Evolutionary conservation across 1,140 invertebrate species (phyloP).

Genomic region (Ostrea edulis): DNA sequence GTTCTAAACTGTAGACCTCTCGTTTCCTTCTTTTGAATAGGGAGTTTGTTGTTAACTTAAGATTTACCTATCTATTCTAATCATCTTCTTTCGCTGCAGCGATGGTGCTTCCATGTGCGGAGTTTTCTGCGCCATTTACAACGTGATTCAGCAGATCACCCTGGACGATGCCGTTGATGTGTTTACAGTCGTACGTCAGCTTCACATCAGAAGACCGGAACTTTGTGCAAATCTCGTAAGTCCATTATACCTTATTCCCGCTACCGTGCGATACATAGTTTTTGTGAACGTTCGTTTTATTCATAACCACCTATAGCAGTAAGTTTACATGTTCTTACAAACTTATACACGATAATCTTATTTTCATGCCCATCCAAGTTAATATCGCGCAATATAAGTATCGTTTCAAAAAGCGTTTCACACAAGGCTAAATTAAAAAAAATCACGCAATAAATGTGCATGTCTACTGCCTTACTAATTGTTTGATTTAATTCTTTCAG

Average conservation of each 20-base stretch:
- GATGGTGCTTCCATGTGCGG: not conserved
- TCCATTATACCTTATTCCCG: not conserved
- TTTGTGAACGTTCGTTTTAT: not conserved
- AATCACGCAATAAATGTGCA: no score
- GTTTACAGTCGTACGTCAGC: not conserved
- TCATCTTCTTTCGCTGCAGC: not conserved
- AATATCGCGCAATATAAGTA: no score
- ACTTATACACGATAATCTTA: no score
- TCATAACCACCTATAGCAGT: not conserved
- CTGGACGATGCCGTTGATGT: not conserved
- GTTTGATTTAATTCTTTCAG: not conserved
- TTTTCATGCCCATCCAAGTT: no score
- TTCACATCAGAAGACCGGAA: not conserved
- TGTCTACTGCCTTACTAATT: not conserved
- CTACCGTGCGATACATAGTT: not conserved
- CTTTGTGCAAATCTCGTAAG: not conserved
- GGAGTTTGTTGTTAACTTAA: not conserved
- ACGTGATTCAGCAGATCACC: not conserved
- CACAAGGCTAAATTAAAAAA: no score
- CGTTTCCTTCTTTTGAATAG: not conserved
- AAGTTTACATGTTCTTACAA: no score
- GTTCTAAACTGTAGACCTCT: not conserved
- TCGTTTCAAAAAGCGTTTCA: no score
- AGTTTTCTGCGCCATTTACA: not conserved
- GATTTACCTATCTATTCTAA: not conserved